These are phyloP conservation scores for Azorinus chamasolen DNA, from an alignment of 2,888 invertebrate species.

Conservation along the genomic window DNA sequence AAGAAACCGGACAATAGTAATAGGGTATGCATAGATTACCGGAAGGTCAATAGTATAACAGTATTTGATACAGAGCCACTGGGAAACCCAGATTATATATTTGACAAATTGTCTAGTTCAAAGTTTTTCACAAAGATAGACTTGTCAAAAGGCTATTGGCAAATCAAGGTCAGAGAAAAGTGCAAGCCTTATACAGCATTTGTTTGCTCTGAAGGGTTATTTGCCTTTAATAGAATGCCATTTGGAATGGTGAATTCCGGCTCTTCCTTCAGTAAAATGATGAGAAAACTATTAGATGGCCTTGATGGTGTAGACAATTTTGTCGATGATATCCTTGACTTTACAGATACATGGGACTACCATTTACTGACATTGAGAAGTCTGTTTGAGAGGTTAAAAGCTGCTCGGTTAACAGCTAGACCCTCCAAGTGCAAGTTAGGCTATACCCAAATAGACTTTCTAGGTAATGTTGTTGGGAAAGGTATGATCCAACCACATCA, in stretches of 20 bases:
- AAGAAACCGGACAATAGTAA: constrained; percentile 64
- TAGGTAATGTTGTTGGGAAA: constrained; percentile 42
- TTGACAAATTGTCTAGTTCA: constrained; percentile 43
- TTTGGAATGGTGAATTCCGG: constrained; percentile 54
- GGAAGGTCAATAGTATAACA: too few species aligned
- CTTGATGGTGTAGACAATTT: too few species aligned
- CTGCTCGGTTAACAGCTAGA: constrained; percentile 50
- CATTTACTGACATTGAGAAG: constrained; percentile 42
- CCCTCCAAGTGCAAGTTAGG: constrained; percentile 36
- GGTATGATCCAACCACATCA: constrained; percentile 1
- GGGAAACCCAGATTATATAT: too few species aligned
- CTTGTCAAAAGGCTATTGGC: constrained; percentile 67
- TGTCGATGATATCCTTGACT: too few species aligned
- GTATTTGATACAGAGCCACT: constrained; percentile 69
- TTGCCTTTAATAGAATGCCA: constrained; percentile 44
- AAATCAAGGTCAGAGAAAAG: constrained; percentile 42
- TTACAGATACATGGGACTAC: too few species aligned
- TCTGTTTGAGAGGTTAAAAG: constrained; percentile 33
- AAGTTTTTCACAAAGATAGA: constrained; percentile 60
- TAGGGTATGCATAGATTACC: too few species aligned
- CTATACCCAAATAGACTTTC: constrained; percentile 11
- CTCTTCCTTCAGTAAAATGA: constrained; percentile 44
- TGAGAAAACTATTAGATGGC: constrained; percentile 51
- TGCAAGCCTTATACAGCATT: constrained; percentile 54
- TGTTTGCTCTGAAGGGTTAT: constrained; percentile 37